phyloP scores from a whole-genome alignment of 1,140 invertebrate genomes.

The Euglossa dilemma region DNA sequence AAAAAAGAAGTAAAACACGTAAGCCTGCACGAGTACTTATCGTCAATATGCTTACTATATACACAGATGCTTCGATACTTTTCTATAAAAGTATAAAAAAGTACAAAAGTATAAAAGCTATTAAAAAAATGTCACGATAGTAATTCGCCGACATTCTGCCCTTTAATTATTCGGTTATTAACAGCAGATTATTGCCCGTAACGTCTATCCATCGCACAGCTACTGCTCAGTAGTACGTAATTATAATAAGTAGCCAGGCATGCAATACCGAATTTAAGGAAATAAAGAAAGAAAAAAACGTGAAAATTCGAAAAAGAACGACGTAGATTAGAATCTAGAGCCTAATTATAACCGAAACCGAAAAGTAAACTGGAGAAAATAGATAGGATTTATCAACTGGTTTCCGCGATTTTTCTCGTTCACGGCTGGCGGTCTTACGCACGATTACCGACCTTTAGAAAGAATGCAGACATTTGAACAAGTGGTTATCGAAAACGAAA shows the following conservation, averaged over 20 bases:
- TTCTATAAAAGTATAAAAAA: too few relatives aligned
- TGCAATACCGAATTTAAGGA: neutral
- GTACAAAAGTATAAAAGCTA: too few relatives aligned
- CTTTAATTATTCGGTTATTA: neutral
- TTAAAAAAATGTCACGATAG: neutral
- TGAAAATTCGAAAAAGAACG: too few relatives aligned
- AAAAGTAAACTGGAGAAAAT: neutral
- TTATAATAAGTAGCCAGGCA: neutral
- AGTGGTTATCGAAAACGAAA: conserved; percentile 55
- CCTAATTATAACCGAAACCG: neutral
- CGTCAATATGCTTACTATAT: too few relatives aligned
- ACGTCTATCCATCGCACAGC: neutral
- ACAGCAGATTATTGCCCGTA: neutral
- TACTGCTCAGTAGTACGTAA: neutral
- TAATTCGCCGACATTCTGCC: neutral
- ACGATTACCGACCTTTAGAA: conserved; percentile 40
- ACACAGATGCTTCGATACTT: too few relatives aligned
- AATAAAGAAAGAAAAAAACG: too few relatives aligned
- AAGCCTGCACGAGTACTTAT: too few relatives aligned
- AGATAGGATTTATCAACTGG: conserved; percentile 17
- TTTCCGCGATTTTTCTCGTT: conserved; percentile 12
- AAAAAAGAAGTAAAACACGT: too few relatives aligned
- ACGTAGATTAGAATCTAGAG: too few relatives aligned
- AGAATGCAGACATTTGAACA: conserved; percentile 53
- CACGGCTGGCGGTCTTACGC: conserved; percentile 24